Percentiles rank a stretch among this genome's conserved stretches.
Conservation (phyloP, 2,888 invertebrate species). For the Drosophila picticornis region DNA sequence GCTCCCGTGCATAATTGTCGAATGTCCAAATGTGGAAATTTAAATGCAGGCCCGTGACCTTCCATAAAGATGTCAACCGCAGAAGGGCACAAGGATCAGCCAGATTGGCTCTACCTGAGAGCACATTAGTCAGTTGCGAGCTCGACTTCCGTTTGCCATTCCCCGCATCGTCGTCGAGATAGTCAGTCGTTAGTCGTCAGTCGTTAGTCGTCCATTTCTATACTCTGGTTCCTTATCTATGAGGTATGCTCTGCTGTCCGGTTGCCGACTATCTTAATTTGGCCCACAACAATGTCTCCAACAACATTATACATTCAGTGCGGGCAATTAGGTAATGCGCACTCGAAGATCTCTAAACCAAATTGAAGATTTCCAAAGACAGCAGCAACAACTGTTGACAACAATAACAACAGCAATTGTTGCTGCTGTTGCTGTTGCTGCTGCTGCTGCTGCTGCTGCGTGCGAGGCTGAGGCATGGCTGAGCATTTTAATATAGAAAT, state of each 20-base stretch:
- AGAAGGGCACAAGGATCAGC: slow-evolving; percentile 36
- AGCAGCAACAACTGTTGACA: slow-evolving; percentile 8
- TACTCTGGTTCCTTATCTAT: neutral
- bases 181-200: neutral
- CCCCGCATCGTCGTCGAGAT: neutral
- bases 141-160: slow-evolving; percentile 45
- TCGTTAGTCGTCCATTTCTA: neutral
- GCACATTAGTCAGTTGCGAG: slow-evolving; percentile 37
- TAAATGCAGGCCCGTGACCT: slow-evolving; percentile 57
- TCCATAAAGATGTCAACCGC: slow-evolving; percentile 70
- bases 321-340: slow-evolving; percentile 53
- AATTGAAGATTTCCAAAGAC: slow-evolving; percentile 46
- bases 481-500: slow-evolving; percentile 82
- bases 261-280: slow-evolving; percentile 7
- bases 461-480: slow-evolving; percentile 72
- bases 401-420: slow-evolving; percentile 18
- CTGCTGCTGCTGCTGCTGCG: slow-evolving; percentile 16
- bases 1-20: slow-evolving; percentile 43
- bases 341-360: slow-evolving; percentile 41
- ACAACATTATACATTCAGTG: slow-evolving; percentile 50
- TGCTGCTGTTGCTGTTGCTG: neutral
- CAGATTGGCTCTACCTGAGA: slow-evolving; percentile 25
- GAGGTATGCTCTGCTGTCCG: neutral
- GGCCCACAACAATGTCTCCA: neutral
- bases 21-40: slow-evolving; percentile 31